Conservation (phyloP, 2,797 vertebrate species). For the Nasua narica region DNA sequence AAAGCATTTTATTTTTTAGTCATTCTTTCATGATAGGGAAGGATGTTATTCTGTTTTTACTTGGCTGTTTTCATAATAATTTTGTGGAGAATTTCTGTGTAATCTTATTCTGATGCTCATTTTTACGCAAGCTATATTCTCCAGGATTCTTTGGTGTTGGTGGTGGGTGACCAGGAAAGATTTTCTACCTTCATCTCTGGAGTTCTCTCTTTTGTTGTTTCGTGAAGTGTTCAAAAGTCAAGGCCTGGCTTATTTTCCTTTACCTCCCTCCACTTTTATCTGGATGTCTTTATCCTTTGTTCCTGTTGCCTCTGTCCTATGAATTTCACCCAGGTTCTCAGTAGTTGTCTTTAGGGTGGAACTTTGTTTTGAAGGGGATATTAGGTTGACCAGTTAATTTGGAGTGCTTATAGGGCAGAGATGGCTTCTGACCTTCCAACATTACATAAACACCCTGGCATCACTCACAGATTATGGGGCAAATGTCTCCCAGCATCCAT, state of each 20-base stretch:
- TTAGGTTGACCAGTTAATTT: not conserved
- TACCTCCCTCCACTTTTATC: not conserved
- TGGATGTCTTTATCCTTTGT: not conserved
- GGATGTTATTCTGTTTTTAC: not conserved
- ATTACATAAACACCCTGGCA: not conserved
- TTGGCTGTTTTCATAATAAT: not conserved
- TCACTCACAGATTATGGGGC: not conserved
- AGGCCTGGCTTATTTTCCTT: not conserved
- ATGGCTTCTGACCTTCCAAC: not conserved
- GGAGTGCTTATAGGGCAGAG: not conserved
- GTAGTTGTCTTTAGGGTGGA: not conserved
- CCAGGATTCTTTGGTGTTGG: not conserved
- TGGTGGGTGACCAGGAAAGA: not conserved
- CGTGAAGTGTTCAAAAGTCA: not conserved
- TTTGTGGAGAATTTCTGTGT: not conserved
- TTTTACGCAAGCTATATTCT: not conserved
- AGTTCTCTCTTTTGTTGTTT: not conserved
- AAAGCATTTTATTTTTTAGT: not conserved
- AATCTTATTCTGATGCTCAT: not conserved
- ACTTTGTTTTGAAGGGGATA: not conserved
- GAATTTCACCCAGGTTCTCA: not conserved
- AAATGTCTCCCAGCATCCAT: not conserved
- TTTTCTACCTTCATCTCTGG: not conserved
- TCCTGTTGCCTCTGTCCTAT: not conserved
- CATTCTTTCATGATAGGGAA: not conserved